Evolutionary conservation across 2,888 invertebrate genomes (phyloP).

Genomic region (Volucella zonaria): DNA sequence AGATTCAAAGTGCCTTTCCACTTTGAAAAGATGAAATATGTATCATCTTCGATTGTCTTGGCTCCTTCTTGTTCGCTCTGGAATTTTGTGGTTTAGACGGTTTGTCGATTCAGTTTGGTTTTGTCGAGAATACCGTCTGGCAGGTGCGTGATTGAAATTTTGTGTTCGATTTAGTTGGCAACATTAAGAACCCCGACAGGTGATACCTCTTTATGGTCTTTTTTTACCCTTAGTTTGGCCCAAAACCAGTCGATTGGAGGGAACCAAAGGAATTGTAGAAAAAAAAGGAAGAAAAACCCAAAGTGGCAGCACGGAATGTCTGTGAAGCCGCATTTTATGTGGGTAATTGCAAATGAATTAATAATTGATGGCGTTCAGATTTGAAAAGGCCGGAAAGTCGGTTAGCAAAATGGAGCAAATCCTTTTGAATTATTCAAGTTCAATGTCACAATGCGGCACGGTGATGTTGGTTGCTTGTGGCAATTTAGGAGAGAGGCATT

Average conservation of each 20-base stretch:
- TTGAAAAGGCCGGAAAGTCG: conserved; percentile 52
- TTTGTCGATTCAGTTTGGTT: not conserved
- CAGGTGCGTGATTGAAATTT: conserved; percentile 60
- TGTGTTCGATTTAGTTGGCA: conserved; percentile 34
- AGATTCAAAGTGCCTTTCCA: conserved; percentile 27
- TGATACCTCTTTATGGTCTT: conserved; percentile 17
- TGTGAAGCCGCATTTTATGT: conserved; percentile 17
- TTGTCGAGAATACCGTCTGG: conserved; percentile 28
- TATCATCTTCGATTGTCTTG: conserved; percentile 35
- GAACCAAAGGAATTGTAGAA: too few relatives aligned
- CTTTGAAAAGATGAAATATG: conserved; percentile 34
- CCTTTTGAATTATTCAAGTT: conserved; percentile 61
- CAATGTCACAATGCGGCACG: conserved; percentile 44
- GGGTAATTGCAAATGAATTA: conserved; percentile 57
- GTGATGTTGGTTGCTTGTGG: not conserved
- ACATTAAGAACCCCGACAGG: conserved; percentile 24
- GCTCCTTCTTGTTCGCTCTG: not conserved
- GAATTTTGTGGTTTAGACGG: not conserved
- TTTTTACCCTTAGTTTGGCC: not conserved
- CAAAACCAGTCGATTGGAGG: too few relatives aligned
- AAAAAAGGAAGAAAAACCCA: too few relatives aligned
- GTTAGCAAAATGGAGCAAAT: conserved; percentile 42
- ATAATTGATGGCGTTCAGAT: conserved; percentile 64
- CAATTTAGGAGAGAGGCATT: not conserved
- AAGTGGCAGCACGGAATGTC: not conserved